Percentiles rank a stretch among this genome's conserved stretches.
These are phyloP conservation scores for Lepidocyrtinus sp. DNA, from an alignment of 2,888 invertebrate genomes.

Conservation along the genomic window DNA sequence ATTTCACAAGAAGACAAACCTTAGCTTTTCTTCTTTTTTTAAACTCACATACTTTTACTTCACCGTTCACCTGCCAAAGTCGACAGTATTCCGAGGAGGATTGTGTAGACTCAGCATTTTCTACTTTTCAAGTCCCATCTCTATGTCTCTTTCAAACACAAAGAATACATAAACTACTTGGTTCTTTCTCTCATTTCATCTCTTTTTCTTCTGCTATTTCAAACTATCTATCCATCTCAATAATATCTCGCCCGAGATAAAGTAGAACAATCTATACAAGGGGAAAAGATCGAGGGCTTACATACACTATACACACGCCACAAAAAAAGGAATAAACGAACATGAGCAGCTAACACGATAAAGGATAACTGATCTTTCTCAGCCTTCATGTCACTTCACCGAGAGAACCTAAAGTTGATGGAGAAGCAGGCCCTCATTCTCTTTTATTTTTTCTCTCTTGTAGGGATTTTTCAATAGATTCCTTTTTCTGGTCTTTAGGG, in stretches of 20 bases:
- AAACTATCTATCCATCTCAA: conserved; percentile 15
- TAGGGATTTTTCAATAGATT: not conserved
- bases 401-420: conserved; percentile 4
- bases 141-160: conserved; percentile 7
- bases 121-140: conserved; percentile 11
- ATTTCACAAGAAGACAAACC: conserved; percentile 29
- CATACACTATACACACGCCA: not conserved
- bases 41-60: not conserved
- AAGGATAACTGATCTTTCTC: conserved; percentile 26
- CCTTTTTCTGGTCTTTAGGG: not conserved
- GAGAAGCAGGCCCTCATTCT: not conserved
- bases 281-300: not conserved
- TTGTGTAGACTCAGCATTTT: conserved; percentile 34
- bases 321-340: not conserved
- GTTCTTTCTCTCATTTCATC: not conserved
- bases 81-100: conserved; percentile 39
- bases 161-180: not conserved
- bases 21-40: not conserved
- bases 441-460: not conserved
- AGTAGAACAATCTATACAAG: not conserved
- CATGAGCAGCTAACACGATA: conserved; percentile 17
- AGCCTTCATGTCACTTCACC: not conserved
- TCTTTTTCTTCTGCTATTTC: not conserved
- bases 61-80: conserved; percentile 41
- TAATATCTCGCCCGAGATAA: not conserved